Percentiles rank a stretch among this genome's conserved stretches.
phyloP scores from a whole-genome alignment of 2,888 invertebrate species.

The Hedya salicella region DNA sequence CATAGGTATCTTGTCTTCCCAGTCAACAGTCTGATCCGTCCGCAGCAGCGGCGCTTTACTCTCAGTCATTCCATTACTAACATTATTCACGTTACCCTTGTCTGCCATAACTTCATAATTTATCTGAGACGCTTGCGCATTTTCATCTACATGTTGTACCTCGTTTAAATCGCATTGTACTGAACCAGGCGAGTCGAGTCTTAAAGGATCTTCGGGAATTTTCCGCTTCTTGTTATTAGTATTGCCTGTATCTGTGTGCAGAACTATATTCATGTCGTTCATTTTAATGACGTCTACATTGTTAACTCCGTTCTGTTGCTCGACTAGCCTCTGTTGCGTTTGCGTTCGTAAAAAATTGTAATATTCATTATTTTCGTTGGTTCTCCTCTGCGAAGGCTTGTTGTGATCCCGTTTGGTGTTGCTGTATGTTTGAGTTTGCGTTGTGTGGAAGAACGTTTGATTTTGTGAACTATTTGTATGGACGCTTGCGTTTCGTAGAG shows the following conservation, averaged over 20 bases:
- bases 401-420: background rate
- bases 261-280: slow-evolving; percentile 22
- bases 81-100: background rate
- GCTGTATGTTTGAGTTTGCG: background rate
- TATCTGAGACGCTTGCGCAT: background rate
- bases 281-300: slow-evolving; percentile 15
- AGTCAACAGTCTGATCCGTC: slow-evolving; percentile 33
- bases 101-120: slow-evolving; percentile 10
- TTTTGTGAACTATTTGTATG: no score
- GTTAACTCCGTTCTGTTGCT: background rate
- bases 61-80: background rate
- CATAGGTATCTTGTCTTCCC: slow-evolving; percentile 47
- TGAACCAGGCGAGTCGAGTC: background rate
- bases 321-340: background rate
- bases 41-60: slow-evolving; percentile 12
- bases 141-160: no score
- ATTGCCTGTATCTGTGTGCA: background rate
- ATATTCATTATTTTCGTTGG: background rate
- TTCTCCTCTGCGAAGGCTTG: background rate
- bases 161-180: no score
- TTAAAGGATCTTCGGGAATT: background rate
- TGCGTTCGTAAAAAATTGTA: slow-evolving; percentile 3
- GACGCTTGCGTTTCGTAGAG: no score
- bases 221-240: slow-evolving; percentile 22
- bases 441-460: no score